These are phyloP conservation scores for Ecdyonurus torrentis DNA, from an alignment of 2,888 invertebrate species.

Conservation along the genomic window DNA sequence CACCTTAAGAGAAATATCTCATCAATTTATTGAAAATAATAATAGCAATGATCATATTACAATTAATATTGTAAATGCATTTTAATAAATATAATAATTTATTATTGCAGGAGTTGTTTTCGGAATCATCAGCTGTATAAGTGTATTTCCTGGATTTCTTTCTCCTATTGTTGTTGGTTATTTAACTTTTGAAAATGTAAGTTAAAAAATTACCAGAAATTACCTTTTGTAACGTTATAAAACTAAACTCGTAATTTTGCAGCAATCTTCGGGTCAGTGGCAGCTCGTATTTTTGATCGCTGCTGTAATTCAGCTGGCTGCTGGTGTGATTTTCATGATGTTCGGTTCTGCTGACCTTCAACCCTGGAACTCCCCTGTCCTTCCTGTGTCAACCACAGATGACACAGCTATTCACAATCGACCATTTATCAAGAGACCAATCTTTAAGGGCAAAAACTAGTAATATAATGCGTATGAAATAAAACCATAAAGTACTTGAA, in stretches of 20 bases:
- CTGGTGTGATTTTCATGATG: not conserved
- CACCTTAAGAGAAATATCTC: not conserved
- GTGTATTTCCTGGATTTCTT: slow-evolving; percentile 39
- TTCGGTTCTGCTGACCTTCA: slow-evolving; percentile 6
- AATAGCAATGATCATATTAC: no score
- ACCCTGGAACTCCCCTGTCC: slow-evolving; percentile 17
- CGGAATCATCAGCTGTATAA: slow-evolving; percentile 41
- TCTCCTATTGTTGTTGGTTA: slow-evolving; percentile 43
- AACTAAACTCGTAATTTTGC: no score
- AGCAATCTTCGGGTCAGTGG: slow-evolving; percentile 5
- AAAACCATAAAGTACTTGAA: no score
- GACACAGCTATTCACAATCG: not conserved
- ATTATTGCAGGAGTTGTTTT: slow-evolving; percentile 33
- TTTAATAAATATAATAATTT: not conserved
- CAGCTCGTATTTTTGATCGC: slow-evolving; percentile 6
- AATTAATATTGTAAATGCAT: not conserved
- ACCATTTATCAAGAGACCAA: not conserved
- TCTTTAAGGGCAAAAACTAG: no score
- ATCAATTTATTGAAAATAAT: no score
- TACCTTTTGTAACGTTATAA: no score
- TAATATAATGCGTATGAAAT: no score
- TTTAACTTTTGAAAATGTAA: slow-evolving; percentile 43
- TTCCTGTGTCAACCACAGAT: not conserved
- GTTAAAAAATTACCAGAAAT: slow-evolving; percentile 17
- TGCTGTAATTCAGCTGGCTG: not conserved